Percentiles rank a stretch among this genome's conserved stretches.
These are phyloP conservation scores for Hippopotamyrus pictus DNA, from an alignment of 2,797 vertebrate species.

Conservation along the genomic window DNA sequence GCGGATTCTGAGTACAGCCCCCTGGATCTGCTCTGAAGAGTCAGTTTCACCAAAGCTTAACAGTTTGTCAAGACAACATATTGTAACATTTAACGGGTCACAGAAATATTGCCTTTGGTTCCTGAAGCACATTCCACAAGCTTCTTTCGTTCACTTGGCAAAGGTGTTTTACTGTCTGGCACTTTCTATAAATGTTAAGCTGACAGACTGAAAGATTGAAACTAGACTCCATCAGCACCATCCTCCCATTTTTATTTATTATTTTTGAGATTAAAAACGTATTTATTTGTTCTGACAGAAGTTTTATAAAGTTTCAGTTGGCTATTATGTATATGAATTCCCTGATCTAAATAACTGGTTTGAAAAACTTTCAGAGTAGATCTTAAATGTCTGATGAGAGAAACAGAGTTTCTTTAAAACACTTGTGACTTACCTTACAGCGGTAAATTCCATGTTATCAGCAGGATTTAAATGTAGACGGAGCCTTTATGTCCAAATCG, in stretches of 20 bases:
- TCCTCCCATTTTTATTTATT: conserved; percentile 9
- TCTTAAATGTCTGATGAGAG: neutral
- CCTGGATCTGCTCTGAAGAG: conserved; percentile 3
- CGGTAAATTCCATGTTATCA: neutral
- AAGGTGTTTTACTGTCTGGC: conserved; percentile 12
- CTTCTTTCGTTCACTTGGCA: conserved; percentile 17
- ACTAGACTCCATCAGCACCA: neutral
- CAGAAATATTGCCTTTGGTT: conserved; percentile 17
- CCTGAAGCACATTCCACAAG: conserved; percentile 5
- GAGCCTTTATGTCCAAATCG: neutral
- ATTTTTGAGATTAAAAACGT: conserved; percentile 14
- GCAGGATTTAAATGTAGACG: neutral
- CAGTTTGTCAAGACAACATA: conserved; percentile 20
- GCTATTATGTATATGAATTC: neutral
- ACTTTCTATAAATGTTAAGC: neutral
- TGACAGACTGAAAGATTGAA: neutral
- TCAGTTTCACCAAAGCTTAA: conserved; percentile 5
- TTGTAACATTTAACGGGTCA: conserved; percentile 22
- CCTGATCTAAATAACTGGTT: neutral
- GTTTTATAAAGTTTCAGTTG: neutral
- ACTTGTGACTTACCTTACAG: neutral
- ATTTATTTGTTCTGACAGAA: conserved; percentile 5
- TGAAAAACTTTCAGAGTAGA: neutral
- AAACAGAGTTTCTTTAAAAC: neutral
- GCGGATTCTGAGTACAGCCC: neutral